Percentiles rank a stretch among this genome's conserved stretches.
Conservation (phyloP, 2,113 vertebrate genomes). For the Chiloscyllium plagiosum region DNA sequence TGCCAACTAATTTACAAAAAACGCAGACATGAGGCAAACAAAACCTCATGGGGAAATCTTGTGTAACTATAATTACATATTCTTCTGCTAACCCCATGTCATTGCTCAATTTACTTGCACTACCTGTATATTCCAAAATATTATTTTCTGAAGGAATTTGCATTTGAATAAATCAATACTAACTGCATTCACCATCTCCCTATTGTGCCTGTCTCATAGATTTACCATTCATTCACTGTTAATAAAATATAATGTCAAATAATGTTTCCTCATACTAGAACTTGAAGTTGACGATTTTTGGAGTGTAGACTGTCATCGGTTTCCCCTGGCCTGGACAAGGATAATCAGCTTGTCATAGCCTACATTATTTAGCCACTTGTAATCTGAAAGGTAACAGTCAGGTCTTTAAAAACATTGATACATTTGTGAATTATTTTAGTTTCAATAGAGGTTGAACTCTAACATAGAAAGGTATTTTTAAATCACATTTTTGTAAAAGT, state of each 20-base stretch:
- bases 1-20: neutral
- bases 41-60: no score
- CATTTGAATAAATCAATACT: neutral
- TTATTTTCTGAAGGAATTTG: neutral
- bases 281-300: neutral
- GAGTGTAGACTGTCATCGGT: neutral
- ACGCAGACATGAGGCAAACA: neutral
- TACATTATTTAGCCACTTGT: neutral
- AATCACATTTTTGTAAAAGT: neutral
- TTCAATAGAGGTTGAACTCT: neutral
- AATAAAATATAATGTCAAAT: neutral
- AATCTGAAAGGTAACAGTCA: neutral
- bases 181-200: neutral
- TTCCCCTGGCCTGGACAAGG: neutral
- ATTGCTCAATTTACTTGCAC: neutral
- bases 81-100: neutral
- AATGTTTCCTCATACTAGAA: neutral
- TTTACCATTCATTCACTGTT: neutral
- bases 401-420: neutral
- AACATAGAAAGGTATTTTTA: neutral
- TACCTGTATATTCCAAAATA: neutral
- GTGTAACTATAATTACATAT: neutral
- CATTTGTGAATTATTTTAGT: neutral
- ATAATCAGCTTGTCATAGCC: neutral
- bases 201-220: neutral